These are phyloP conservation scores for Plebejus anna DNA, from an alignment of 2,888 invertebrate genomes.

Conservation along the genomic window DNA sequence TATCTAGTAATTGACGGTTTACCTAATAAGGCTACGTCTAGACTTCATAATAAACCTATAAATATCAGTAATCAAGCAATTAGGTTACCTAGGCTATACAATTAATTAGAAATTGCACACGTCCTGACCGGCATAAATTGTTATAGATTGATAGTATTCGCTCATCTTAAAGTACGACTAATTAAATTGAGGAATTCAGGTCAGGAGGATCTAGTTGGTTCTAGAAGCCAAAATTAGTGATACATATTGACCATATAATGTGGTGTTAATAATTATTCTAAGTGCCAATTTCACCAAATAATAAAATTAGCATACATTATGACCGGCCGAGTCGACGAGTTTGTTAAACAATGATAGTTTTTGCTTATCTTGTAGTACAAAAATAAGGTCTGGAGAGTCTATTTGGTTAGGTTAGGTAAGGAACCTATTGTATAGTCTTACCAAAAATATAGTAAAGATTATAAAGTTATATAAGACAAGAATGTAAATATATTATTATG, in stretches of 20 bases:
- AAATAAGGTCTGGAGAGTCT: no score
- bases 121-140: neutral
- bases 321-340: no score
- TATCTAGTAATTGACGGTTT: slow-evolving; percentile 9
- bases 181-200: neutral
- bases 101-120: slow-evolving; percentile 17
- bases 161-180: neutral
- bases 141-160: neutral
- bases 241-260: neutral
- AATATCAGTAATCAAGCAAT: slow-evolving; percentile 32
- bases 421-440: no score
- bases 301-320: no score
- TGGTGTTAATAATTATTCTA: no score
- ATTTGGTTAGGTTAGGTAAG: no score
- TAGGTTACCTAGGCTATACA: neutral
- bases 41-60: slow-evolving; percentile 19
- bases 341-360: no score
- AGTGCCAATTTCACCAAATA: no score
- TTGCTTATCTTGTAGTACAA: no score
- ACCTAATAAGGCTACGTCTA: slow-evolving; percentile 18
- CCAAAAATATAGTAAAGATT: no score
- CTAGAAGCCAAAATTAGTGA: neutral
- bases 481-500: no score
- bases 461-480: no score
- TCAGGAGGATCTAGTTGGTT: neutral